phyloP scores from a whole-genome alignment of 1,140 invertebrate species.

The Mamestra configurata region DNA sequence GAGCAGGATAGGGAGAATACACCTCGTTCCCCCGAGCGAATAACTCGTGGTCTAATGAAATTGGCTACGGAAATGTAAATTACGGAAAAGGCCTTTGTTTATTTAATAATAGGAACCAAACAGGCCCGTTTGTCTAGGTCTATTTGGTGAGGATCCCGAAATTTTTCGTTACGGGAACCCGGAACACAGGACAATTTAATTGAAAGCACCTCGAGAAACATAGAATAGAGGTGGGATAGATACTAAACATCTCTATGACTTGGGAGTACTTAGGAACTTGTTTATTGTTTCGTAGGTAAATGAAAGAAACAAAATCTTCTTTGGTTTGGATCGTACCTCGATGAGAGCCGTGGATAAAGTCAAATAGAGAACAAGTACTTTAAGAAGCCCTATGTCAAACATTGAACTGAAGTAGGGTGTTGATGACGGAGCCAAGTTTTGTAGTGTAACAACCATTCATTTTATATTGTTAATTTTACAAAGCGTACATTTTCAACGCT shows the following conservation, averaged over 20 bases:
- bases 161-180: conserved; percentile 52
- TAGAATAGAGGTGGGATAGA: conserved; percentile 2
- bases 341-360: too few species aligned
- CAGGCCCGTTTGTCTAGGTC: conserved; percentile 59
- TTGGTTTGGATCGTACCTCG: too few species aligned
- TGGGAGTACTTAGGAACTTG: too few species aligned
- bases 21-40: conserved; percentile 40
- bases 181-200: conserved; percentile 28
- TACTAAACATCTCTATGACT: not conserved
- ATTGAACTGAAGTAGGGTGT: too few species aligned
- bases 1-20: conserved; percentile 13
- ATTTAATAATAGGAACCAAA: conserved; percentile 60
- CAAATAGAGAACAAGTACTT: too few species aligned
- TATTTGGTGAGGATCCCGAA: conserved; percentile 56
- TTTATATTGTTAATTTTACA: too few species aligned
- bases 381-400: too few species aligned
- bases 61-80: conserved; percentile 61
- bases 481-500: too few species aligned
- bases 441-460: too few species aligned
- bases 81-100: conserved; percentile 59
- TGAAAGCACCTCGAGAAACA: conserved; percentile 17
- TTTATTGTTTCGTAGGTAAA: too few species aligned
- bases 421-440: too few species aligned
- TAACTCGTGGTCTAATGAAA: conserved; percentile 59
- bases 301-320: too few species aligned